Evolutionary conservation across 2,797 vertebrate genomes (phyloP).

Genomic region (Atherinosoma microstoma): DNA sequence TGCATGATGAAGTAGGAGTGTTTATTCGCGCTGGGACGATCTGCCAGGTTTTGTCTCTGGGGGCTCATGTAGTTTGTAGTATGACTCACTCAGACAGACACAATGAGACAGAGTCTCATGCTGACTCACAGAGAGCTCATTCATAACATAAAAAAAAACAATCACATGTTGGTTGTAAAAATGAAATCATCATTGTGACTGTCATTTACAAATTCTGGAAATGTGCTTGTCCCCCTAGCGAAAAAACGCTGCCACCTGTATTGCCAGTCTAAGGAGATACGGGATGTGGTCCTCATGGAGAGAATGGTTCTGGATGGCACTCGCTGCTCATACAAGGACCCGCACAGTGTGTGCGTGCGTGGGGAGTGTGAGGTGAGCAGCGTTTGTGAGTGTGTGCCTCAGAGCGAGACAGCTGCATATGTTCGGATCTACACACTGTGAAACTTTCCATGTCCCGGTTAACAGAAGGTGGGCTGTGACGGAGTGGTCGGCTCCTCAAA

Average conservation of each 20-base stretch:
- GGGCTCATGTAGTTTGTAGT: constrained; percentile 57
- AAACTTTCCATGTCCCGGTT: constrained; percentile 26
- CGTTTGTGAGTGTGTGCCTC: neutral
- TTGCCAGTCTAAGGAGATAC: constrained; percentile 92
- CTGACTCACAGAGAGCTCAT: constrained; percentile 52
- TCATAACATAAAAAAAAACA: constrained; percentile 30
- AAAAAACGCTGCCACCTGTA: constrained; percentile 95
- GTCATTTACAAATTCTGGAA: constrained; percentile 3
- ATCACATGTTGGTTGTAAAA: constrained; percentile 28
- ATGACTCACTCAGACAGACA: constrained; percentile 66
- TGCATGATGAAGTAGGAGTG: constrained; percentile 56
- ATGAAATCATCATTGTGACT: constrained; percentile 25
- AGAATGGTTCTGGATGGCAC: constrained; percentile 92
- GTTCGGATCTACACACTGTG: constrained; percentile 7
- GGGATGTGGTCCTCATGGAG: constrained; percentile 91
- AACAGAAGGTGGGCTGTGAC: constrained; percentile 96
- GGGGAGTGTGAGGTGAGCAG: constrained; percentile 92
- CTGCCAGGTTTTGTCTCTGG: constrained; percentile 68
- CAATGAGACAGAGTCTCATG: constrained; percentile 48
- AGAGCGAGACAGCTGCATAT: neutral
- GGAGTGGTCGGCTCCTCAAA: constrained; percentile 90
- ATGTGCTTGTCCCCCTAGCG: constrained; percentile 79
- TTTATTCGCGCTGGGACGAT: constrained; percentile 48
- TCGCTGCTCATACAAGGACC: constrained; percentile 96
- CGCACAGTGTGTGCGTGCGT: constrained; percentile 92